Evolutionary conservation across 2,113 vertebrate genomes (phyloP), one percentile per base, ranked within the genome.

Genomic region (Mormyrus iriodes): DNA sequence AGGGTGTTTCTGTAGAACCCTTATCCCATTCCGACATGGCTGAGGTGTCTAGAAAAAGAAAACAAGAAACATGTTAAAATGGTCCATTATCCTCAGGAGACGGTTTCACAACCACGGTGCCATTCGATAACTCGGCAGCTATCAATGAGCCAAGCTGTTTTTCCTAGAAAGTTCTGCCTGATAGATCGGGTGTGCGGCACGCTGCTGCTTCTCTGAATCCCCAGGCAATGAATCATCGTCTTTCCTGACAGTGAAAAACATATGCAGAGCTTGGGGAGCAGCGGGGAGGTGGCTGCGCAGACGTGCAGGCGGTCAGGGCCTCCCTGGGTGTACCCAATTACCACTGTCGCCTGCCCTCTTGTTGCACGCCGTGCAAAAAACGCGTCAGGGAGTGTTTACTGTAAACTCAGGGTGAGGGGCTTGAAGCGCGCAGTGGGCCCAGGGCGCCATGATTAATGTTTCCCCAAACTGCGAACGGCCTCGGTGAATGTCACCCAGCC

Each of bases 401-500:
- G 44, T 19, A 52, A 12, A 69, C n/a, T 49, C n/a, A 53, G 39
- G 49, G 65, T 42, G 51, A 88, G 89, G 89, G 89, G 85, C 21
- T 84, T 0, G 27, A 15, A 12, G 21, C 6, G 0, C 94, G 93
- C 89, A 87, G 89, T 90, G 89, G 69, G 92, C 94, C 92, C 94
- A 82, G 15, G 49, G 85, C 91, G 92, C 83, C 88, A 93, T 94
- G 94, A 96, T 95, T 92, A 94, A 95, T 94, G 92, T 58, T 92
- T 90, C 91, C 89, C 84, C 83, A 90, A 55, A 91, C 88, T 92
- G 88, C 83, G 91, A 88, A 89, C 85, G 91, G 91, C 93, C 89
- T 48, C 92, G 90, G 93, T 94, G 92, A 94, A 93, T 93, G 94
- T 94, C 94, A 94, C 92, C 91, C 12, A 90, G 91, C 92, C 93